A percentile compares a stretch with the other conserved stretches of the same genome.
These are phyloP conservation scores for Jordanella pulchra DNA, from an alignment of 2,797 vertebrate genomes.

Conservation along the genomic window DNA sequence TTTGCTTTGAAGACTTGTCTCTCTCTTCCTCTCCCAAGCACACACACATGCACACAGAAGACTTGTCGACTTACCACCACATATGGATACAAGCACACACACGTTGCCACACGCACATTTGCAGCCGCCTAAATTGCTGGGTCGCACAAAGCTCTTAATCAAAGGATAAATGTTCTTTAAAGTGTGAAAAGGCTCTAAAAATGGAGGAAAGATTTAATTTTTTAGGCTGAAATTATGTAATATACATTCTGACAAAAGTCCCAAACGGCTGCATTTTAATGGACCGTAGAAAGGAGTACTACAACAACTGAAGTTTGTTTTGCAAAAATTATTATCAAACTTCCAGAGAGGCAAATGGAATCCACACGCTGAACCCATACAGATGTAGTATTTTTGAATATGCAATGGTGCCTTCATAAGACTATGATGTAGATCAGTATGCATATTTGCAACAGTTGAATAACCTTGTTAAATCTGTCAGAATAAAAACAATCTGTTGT, in stretches of 20 bases:
- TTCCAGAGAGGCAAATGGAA: background rate
- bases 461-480: no score
- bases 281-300: background rate
- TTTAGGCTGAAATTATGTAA: constrained; percentile 14
- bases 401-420: no score
- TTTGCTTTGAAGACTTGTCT: constrained; percentile 41
- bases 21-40: constrained; percentile 14
- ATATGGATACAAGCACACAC: background rate
- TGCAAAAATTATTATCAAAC: background rate
- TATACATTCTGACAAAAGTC: background rate
- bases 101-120: background rate
- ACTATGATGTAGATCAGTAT: no score
- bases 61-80: constrained; percentile 7
- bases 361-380: background rate
- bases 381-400: background rate
- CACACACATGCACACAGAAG: constrained; percentile 17
- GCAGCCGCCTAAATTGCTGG: constrained; percentile 23
- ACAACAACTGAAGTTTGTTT: background rate
- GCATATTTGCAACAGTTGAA: no score
- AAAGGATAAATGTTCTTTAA: constrained; percentile 42
- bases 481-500: no score
- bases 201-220: background rate
- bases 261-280: constrained; percentile 11
- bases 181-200: constrained; percentile 14
- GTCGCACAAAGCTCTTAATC: constrained; percentile 33